These are phyloP conservation scores for Ammodytes dubius DNA, from an alignment of 2,113 vertebrate species.

Conservation along the genomic window DNA sequence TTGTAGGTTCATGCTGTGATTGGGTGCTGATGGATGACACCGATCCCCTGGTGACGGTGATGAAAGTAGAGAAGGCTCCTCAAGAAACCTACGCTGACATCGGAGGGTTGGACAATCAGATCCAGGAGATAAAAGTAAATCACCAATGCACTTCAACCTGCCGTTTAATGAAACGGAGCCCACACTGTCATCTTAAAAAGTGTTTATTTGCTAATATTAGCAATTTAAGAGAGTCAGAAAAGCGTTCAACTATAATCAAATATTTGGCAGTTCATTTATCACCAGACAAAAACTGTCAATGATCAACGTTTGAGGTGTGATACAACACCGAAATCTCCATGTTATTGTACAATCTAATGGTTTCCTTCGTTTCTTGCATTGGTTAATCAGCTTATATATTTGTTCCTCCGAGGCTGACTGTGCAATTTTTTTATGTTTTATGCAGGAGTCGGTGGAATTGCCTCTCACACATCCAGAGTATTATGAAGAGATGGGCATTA, in stretches of 20 bases:
- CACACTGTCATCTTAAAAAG: not conserved
- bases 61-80: constrained; percentile 99
- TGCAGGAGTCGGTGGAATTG: constrained; percentile 97
- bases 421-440: constrained; percentile 2
- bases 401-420: constrained; percentile 2
- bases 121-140: constrained; percentile 93
- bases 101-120: constrained; percentile 96
- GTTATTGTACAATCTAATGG: not conserved
- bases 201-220: not conserved
- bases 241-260: not conserved
- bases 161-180: not conserved
- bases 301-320: not conserved
- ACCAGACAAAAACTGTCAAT: not conserved
- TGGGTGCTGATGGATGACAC: constrained; percentile 98
- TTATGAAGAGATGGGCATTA: constrained; percentile 99
- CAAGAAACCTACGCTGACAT: constrained; percentile 98
- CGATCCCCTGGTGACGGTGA: constrained; percentile 96
- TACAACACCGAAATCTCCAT: not conserved
- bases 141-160: not conserved
- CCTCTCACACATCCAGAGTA: constrained; percentile 98
- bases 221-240: not conserved
- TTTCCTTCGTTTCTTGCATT: not conserved
- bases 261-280: not conserved
- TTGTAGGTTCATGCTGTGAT: constrained; percentile 96
- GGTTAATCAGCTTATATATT: not conserved